These are phyloP conservation scores for Microctonus brassicae DNA, from an alignment of 2,888 invertebrate genomes.

Conservation along the genomic window DNA sequence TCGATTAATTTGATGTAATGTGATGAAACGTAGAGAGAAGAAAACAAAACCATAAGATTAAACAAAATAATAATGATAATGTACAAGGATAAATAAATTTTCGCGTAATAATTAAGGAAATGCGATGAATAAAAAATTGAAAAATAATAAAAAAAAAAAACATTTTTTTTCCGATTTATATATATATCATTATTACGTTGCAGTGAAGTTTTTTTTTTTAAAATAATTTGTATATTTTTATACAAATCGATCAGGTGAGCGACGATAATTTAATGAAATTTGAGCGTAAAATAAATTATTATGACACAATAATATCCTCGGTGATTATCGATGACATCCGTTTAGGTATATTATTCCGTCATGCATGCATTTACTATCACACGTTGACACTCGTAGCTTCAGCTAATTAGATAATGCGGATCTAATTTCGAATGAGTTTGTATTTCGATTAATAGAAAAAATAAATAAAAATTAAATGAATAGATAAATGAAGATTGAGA, in stretches of 20 bases:
- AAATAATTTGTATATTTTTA: conserved; percentile 62
- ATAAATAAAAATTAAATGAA: background rate
- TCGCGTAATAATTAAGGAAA: conserved; percentile 24
- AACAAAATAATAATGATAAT: conserved; percentile 10
- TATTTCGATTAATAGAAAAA: conserved; percentile 8
- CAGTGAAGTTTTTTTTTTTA: conserved; percentile 50
- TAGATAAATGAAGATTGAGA: background rate
- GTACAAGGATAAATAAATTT: conserved; percentile 29
- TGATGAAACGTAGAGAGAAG: background rate
- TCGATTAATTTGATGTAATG: conserved; percentile 3
- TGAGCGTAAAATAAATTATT: conserved; percentile 36
- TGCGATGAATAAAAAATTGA: conserved; percentile 29
- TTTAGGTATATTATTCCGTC: conserved; percentile 37
- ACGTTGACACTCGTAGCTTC: conserved; percentile 32
- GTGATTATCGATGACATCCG: conserved; percentile 43
- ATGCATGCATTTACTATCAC: conserved; percentile 34
- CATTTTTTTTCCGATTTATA: conserved; percentile 28
- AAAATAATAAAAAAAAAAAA: conserved; percentile 26
- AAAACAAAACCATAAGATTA: conserved; percentile 3
- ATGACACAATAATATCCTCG: conserved; percentile 40
- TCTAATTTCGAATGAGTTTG: conserved; percentile 28
- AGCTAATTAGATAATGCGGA: conserved; percentile 18
- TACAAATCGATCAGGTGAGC: conserved; percentile 46
- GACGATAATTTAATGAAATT: conserved; percentile 42
- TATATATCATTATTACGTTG: conserved; percentile 45